Percentiles rank a stretch among this genome's conserved stretches.
Evolutionary conservation across 2,113 vertebrate species (phyloP).

Genomic region (Donacobius atricapilla): DNA sequence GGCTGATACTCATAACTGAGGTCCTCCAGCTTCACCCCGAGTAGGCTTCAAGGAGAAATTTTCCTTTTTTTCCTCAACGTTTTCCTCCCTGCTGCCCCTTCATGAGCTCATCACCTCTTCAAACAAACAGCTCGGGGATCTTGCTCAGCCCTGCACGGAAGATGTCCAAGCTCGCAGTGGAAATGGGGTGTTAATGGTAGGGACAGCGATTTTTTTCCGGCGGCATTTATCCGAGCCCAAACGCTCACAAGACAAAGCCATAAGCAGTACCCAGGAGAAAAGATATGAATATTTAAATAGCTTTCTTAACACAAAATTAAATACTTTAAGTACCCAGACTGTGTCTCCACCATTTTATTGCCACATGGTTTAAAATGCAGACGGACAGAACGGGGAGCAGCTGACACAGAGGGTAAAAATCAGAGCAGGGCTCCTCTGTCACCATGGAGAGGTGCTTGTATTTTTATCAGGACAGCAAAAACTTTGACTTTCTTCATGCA

Average conservation of each 20-base stretch:
- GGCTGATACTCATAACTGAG: background rate
- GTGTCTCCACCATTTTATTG: background rate
- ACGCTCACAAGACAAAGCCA: background rate
- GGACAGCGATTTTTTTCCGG: background rate
- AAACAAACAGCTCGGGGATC: background rate
- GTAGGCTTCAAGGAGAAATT: background rate
- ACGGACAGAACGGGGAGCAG: background rate
- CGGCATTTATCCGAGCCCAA: background rate
- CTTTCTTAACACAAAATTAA: slow-evolving; percentile 58
- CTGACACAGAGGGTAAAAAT: fast-evolving
- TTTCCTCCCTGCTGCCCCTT: background rate
- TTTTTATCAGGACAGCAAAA: background rate
- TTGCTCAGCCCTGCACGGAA: background rate
- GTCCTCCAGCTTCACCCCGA: background rate
- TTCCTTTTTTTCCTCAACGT: background rate
- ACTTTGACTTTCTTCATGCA: background rate
- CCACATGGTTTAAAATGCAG: background rate
- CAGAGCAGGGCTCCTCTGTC: background rate
- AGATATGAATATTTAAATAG: slow-evolving; percentile 58
- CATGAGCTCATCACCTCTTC: background rate
- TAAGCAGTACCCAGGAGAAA: slow-evolving; percentile 12
- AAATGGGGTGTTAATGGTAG: background rate
- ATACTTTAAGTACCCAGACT: slow-evolving; percentile 40
- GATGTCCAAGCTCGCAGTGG: background rate
- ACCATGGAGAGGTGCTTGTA: fast-evolving